Percentiles rank a stretch among this genome's conserved stretches.
These are phyloP conservation scores for Mycalesis mineus DNA, from an alignment of 2,888 invertebrate genomes.

Conservation along the genomic window DNA sequence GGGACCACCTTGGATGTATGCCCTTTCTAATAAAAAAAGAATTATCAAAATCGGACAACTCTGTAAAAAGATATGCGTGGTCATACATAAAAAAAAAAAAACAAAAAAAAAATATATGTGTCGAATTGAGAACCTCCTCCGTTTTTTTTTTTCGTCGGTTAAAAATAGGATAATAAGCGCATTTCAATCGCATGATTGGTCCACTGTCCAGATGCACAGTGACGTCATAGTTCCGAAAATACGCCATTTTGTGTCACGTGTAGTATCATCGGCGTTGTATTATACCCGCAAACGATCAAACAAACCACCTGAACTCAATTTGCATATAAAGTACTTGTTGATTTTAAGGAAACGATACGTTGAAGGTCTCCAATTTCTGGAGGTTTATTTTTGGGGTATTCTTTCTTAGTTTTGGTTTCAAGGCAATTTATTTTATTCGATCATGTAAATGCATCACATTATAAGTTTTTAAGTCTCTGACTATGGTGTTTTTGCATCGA, in stretches of 20 bases:
- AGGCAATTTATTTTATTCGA: background rate
- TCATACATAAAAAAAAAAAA: no score
- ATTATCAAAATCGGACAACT: no score
- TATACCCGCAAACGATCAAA: constrained; percentile 20
- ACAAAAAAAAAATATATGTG: no score
- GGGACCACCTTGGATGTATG: no score
- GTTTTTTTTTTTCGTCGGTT: no score
- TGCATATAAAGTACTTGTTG: constrained; percentile 34
- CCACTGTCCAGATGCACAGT: no score
- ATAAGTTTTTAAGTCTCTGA: background rate
- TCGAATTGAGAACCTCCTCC: no score
- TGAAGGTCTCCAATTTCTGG: background rate
- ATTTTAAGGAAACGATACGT: constrained; percentile 18
- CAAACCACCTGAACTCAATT: constrained; percentile 30
- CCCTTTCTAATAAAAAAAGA: no score
- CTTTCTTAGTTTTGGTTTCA: background rate
- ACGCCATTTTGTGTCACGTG: background rate
- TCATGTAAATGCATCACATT: background rate
- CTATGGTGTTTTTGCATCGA: no score
- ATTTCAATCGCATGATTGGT: background rate
- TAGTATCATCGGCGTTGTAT: background rate
- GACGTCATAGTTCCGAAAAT: no score
- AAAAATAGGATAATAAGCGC: no score
- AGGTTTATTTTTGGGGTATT: background rate
- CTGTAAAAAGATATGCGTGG: no score